phyloP scores from a whole-genome alignment of 2,797 vertebrate species.

The Cichlasoma orientale region DNA sequence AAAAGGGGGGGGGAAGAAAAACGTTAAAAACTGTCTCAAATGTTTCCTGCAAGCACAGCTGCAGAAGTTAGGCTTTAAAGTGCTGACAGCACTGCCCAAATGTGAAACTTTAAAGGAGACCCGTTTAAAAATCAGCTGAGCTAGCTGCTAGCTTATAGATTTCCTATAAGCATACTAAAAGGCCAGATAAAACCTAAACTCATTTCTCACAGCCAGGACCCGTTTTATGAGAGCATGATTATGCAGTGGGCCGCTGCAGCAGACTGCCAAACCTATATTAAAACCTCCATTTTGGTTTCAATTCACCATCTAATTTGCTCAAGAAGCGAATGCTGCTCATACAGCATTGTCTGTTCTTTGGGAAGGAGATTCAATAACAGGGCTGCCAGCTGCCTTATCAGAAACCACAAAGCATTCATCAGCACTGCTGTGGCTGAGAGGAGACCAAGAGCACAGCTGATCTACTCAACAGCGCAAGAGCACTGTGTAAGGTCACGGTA shows the following conservation, averaged over 20 bases:
- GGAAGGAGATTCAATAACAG: slow-evolving; percentile 27
- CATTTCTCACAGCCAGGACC: slow-evolving; percentile 40
- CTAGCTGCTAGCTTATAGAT: slow-evolving; percentile 50
- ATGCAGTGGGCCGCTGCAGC: slow-evolving; percentile 21
- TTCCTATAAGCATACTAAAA: slow-evolving; percentile 42
- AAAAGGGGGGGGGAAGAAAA: neutral
- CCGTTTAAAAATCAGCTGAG: slow-evolving; percentile 49
- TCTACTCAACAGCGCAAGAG: neutral
- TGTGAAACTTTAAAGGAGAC: slow-evolving; percentile 35
- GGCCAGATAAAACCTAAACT: slow-evolving; percentile 30
- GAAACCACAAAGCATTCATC: slow-evolving; percentile 26
- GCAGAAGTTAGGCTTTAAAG: slow-evolving; percentile 43
- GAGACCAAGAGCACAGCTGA: slow-evolving; percentile 14
- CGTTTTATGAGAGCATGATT: slow-evolving; percentile 32
- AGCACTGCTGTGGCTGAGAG: neutral
- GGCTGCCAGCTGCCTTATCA: slow-evolving; percentile 29
- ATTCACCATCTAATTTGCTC: slow-evolving; percentile 28
- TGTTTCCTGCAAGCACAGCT: slow-evolving; percentile 24
- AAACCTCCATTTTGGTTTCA: slow-evolving; percentile 36
- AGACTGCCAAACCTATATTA: slow-evolving; percentile 27
- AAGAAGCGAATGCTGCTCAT: neutral
- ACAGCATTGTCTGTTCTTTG: slow-evolving; percentile 28
- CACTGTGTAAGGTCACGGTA: neutral
- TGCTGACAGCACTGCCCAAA: slow-evolving; percentile 41
- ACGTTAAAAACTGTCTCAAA: slow-evolving; percentile 21